Base-by-base conservation (phyloP, 2,888 invertebrate species). In the Lepidocyrtoides sp. region DNA sequence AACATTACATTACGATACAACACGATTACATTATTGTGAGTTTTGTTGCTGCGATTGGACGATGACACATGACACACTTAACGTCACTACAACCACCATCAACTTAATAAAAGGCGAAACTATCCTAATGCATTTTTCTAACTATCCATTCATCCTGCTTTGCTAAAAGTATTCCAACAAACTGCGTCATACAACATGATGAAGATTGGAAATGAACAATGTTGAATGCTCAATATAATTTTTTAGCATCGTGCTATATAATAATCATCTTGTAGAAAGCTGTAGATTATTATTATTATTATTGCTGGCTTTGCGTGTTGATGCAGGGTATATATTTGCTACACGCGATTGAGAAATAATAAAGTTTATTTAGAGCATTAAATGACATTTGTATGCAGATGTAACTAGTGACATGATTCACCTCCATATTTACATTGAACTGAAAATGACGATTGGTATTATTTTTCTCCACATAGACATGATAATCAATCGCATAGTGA, bases 401-500 rank as follows among this genome's bases (percentile, higher is more conserved):
- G 44, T 44, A 44, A 44, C 14, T 44, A 14, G 1, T 20, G 14
- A 23, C 20, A 17, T 26, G 26, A 7, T 3, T 1, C 10, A 17
- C 3, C 1, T 4, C 57, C 3, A 4, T 17, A 20, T 57, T 17
- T 57, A 20, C 17, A 57, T 23, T 14, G 23, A 26, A 23, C 4
- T 26, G 12, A 12, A 14, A 63, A 63, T 63, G 10, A 2, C 2
- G 4, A 2, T 29, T 63, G 29, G 29, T 8, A 17, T 41, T 8
- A 10, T 36, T 69, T 69, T 29, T 14, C 66, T 29, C 48, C 29
- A n/a, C 17, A 14, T 17, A 93, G 94, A 93, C 92, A 93, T 91
- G 94, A 94, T 92, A 93, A 94, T 93, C 93, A 92, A 87, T 94
- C 93, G 86, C 92, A 93, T 89, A 93, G 92, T 63, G 93, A 92